Conservation (phyloP, 53 echinoderm and acorn worm genomes). For the Antedon mediterranea region DNA sequence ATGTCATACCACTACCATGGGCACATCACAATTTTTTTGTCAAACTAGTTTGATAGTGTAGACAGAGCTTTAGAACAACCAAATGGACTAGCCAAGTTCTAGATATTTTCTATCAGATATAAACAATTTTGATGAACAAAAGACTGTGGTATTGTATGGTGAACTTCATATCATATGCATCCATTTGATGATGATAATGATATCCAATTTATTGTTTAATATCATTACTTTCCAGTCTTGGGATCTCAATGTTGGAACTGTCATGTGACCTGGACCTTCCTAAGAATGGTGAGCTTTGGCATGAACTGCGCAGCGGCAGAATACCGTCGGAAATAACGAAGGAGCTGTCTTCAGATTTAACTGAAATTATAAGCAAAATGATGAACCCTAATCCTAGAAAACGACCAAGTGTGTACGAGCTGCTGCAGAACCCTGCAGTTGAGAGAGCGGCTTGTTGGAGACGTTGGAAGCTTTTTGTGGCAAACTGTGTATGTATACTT, state of each 20-base stretch:
- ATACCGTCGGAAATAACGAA: constrained; percentile 67
- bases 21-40: too few relatives aligned
- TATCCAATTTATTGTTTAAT: too few relatives aligned
- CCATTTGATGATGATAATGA: too few relatives aligned
- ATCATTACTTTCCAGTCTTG: constrained; percentile 41
- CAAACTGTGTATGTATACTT: background rate
- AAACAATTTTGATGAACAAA: too few relatives aligned
- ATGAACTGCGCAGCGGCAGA: constrained; percentile 52
- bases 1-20: too few relatives aligned
- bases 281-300: constrained; percentile 65
- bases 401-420: constrained; percentile 41
- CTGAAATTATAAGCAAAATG: constrained; percentile 37
- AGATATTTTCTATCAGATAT: too few relatives aligned
- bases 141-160: too few relatives aligned
- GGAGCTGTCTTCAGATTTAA: constrained; percentile 48
- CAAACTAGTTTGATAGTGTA: too few relatives aligned
- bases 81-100: too few relatives aligned
- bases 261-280: constrained; percentile 89
- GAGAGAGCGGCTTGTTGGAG: constrained; percentile 9
- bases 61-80: too few relatives aligned
- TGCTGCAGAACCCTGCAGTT: constrained; percentile 33
- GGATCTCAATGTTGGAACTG: constrained; percentile 75
- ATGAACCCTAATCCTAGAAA: constrained; percentile 52
- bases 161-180: too few relatives aligned
- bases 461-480: constrained; percentile 24